Percentiles rank a stretch among this genome's conserved stretches.
Conservation (phyloP, 2,888 invertebrate genomes). For the Adineta ricciae region DNA sequence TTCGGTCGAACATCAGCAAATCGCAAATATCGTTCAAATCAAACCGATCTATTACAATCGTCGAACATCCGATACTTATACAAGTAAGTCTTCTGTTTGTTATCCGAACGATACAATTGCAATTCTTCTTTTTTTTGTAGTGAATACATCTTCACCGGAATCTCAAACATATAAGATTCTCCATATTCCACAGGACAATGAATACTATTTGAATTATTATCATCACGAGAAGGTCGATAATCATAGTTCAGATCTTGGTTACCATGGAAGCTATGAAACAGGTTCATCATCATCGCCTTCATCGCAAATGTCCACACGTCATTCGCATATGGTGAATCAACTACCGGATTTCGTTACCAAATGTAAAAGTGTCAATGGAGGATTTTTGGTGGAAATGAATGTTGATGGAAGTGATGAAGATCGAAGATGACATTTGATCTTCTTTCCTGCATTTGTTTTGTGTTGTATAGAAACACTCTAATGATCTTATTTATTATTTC, state of each 20-base stretch:
- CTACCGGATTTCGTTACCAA: not conserved
- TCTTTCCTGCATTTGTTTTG: not conserved
- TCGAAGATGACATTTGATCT: not conserved
- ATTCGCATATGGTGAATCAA: not conserved
- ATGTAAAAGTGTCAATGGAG: conserved; percentile 13
- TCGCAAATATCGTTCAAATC: not conserved
- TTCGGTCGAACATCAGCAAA: not conserved
- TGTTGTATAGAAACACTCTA: not conserved
- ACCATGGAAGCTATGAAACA: conserved; percentile 18
- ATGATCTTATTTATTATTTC: not conserved
- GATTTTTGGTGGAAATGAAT: conserved; percentile 4
- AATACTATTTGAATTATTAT: not conserved
- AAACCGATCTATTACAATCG: not conserved
- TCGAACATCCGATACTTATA: not conserved
- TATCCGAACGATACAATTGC: not conserved
- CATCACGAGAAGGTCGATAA: not conserved
- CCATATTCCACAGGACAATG: not conserved
- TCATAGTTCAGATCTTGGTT: conserved; percentile 6
- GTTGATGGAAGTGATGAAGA: conserved; percentile 17
- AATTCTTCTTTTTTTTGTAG: not conserved
- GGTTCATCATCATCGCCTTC: not conserved
- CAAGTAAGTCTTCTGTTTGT: not conserved
- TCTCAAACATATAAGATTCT: conserved; percentile 14
- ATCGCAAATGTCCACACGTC: not conserved
- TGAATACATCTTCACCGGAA: not conserved